These are phyloP conservation scores for Drosophila grimshawi DNA, from an alignment of 1,140 invertebrate species.

Conservation along the genomic window DNA sequence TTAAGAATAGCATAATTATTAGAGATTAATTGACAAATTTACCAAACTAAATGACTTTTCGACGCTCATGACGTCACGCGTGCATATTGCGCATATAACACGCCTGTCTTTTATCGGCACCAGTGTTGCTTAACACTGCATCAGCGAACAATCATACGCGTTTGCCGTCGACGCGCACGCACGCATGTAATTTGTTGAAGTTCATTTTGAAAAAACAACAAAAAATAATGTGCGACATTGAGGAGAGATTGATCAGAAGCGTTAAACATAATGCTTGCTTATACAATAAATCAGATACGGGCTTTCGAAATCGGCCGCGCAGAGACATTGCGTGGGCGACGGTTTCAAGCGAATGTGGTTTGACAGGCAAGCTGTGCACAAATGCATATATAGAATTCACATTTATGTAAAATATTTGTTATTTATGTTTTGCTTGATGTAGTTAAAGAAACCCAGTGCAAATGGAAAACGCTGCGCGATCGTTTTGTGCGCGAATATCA, in stretches of 20 bases:
- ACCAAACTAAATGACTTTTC: neutral
- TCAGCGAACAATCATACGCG: neutral
- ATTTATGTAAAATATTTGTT: neutral
- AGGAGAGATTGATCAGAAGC: slow-evolving; percentile 18
- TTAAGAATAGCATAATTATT: neutral
- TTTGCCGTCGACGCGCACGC: slow-evolving; percentile 9
- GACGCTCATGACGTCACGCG: neutral
- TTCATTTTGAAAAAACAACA: slow-evolving; percentile 10
- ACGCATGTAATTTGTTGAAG: slow-evolving; percentile 13
- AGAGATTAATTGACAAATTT: neutral
- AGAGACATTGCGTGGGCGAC: slow-evolving; percentile 23
- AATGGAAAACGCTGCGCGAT: slow-evolving; percentile 40
- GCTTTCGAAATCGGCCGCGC: neutral
- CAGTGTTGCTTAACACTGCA: slow-evolving; percentile 24
- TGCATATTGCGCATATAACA: slow-evolving; percentile 1
- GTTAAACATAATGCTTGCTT: slow-evolving; percentile 34
- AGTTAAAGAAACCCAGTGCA: slow-evolving; percentile 23
- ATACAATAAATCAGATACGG: slow-evolving; percentile 23
- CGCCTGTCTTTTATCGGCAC: neutral
- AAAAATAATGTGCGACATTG: slow-evolving; percentile 6
- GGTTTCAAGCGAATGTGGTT: slow-evolving; percentile 12
- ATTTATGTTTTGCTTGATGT: neutral
- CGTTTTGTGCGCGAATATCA: slow-evolving; percentile 38
- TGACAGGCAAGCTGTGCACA: slow-evolving; percentile 9
- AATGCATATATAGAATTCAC: neutral